A percentile compares a stretch with the other conserved stretches of the same genome.
Conservation (phyloP, 2,797 vertebrate genomes). For the Triplophysa yarkandensis region DNA sequence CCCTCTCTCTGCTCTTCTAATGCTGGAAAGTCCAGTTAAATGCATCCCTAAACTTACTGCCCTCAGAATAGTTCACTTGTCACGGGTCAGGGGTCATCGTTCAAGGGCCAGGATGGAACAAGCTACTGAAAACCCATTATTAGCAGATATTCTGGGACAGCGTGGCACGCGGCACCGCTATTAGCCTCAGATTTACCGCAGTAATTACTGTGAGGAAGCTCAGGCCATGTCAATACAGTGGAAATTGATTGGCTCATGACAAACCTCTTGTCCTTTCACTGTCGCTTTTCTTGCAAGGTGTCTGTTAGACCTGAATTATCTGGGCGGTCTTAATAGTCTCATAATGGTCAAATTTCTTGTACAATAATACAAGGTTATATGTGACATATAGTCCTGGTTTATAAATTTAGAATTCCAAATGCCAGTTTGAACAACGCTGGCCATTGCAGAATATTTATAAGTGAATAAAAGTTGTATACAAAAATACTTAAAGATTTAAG, state of each 20-base stretch:
- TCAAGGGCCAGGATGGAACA: constrained; percentile 4
- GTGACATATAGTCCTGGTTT: not conserved
- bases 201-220: constrained; percentile 17
- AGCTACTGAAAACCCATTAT: constrained; percentile 13
- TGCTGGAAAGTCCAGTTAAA: constrained; percentile 40
- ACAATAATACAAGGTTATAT: not conserved
- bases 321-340: not conserved
- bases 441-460: no score
- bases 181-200: constrained; percentile 27
- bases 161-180: not conserved
- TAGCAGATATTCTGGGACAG: constrained; percentile 18
- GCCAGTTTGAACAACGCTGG: not conserved
- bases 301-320: not conserved
- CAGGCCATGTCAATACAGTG: constrained; percentile 17
- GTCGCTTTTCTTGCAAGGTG: constrained; percentile 7
- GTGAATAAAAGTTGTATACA: not conserved
- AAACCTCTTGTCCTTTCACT: not conserved
- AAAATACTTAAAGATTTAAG: no score
- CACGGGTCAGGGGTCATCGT: constrained; percentile 30
- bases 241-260: constrained; percentile 25
- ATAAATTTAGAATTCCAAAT: not conserved
- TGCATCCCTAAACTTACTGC: constrained; percentile 40
- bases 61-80: constrained; percentile 24
- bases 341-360: not conserved
- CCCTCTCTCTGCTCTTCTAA: constrained; percentile 16